Evolutionary conservation across 2,888 invertebrate genomes (phyloP).

Genomic region (Archips crataeganus): DNA sequence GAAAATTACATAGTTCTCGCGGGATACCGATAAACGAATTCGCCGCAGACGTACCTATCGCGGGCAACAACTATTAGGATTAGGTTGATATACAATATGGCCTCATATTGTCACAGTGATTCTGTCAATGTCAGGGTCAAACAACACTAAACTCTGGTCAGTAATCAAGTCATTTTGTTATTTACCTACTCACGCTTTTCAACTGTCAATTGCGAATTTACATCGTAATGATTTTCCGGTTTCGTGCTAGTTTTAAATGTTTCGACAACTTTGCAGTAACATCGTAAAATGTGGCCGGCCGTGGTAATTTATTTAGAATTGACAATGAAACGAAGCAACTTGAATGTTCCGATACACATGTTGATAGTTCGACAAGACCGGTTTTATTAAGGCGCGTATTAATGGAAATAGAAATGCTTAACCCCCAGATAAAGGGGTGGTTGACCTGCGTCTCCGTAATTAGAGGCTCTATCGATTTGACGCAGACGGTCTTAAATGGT

Average conservation of each 20-base stretch:
- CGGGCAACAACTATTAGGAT: background rate
- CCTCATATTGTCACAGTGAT: background rate
- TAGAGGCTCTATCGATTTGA: slow-evolving; percentile 38
- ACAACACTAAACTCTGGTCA: background rate
- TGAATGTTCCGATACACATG: slow-evolving; percentile 5
- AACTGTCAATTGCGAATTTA: background rate
- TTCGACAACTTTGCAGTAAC: background rate
- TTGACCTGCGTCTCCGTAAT: slow-evolving; percentile 33
- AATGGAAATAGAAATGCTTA: slow-evolving; percentile 23
- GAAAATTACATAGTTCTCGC: no score
- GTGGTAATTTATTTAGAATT: slow-evolving; percentile 10
- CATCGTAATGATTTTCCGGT: slow-evolving; percentile 8
- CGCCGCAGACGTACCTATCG: no score
- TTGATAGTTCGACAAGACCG: slow-evolving; percentile 19
- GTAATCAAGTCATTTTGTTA: background rate
- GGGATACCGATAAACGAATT: no score
- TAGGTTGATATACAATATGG: background rate
- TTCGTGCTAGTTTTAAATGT: slow-evolving; percentile 10
- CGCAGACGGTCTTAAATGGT: slow-evolving; percentile 16
- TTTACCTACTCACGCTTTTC: background rate
- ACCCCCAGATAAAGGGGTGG: slow-evolving; percentile 38
- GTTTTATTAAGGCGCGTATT: slow-evolving; percentile 23
- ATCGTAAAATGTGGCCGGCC: slow-evolving; percentile 10
- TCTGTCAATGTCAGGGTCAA: background rate
- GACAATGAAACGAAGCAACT: background rate